Evolutionary conservation across 2,797 vertebrate genomes (phyloP), one percentile per base, ranked within the genome.

Genomic region (Trachurus trachurus): DNA sequence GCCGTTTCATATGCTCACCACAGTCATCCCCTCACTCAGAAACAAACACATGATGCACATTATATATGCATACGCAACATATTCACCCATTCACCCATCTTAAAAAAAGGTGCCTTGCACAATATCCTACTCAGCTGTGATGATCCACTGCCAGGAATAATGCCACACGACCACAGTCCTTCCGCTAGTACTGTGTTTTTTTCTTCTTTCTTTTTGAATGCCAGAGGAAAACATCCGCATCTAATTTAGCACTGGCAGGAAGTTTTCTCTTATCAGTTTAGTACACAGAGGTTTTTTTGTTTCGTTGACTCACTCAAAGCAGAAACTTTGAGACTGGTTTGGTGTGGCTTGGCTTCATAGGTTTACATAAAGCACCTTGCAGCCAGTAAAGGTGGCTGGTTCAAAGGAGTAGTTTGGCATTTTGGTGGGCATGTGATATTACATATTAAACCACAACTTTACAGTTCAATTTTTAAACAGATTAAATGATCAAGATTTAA

Each of bases 181-280:
- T 76, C 73, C 65, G 39, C 69, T 62, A 69, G 73, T 56, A 81
- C 83, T 45, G 6, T 45, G 6, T 45, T 45, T 54, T 44, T 50
- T 42, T 26, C 26, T 26, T 26, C 3, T 26, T 26, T 26, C 42
- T 49, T 39, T n/a, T 11, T 9, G 9, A 81, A 84, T 76, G 66
- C 81, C 81, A 72, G 85, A 85, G 62, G 66, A 84, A 89, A 89
- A 88, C 86, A 89, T 90, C 77, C 75, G 50, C 76, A 66, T 88
- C 80, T 79, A 88, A 89, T 88, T 89, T 89, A 82, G 79, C 58
- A 11, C 70, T 50, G 90, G 84, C 94, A 90, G 92, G 82, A 93
- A 90, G 84, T 90, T 76, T 88, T 89, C 76, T 87, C 91, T 95
- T 93, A 92, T 95, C 90, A 84, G 90, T 88, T 94, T 78, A 81